Percentiles rank a stretch among this genome's conserved stretches.
Evolutionary conservation across 2,888 invertebrate species (phyloP).

Genomic region (Vesta saturnalis): DNA sequence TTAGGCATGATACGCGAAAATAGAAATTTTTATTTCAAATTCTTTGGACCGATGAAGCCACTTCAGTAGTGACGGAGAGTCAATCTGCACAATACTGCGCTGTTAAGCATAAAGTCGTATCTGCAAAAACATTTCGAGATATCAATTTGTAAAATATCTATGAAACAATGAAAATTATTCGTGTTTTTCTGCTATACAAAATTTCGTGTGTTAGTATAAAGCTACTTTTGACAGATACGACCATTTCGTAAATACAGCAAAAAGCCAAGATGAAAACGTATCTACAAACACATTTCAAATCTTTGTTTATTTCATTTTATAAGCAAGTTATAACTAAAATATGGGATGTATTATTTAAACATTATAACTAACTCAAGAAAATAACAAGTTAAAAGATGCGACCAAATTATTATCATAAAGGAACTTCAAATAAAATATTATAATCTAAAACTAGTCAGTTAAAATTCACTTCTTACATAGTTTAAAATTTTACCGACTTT

Average conservation of each 20-base stretch:
- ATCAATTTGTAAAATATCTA: too few species aligned
- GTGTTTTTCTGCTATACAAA: too few species aligned
- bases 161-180: too few species aligned
- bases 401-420: constrained; percentile 5
- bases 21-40: too few species aligned
- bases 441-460: constrained; percentile 5
- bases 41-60: too few species aligned
- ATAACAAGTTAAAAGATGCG: neutral
- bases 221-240: constrained; percentile 2
- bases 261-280: neutral
- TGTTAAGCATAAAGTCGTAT: too few species aligned
- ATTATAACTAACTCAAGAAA: constrained; percentile 5
- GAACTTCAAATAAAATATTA: neutral
- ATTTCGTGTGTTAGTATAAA: constrained; percentile 5
- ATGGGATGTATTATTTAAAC: constrained; percentile 3
- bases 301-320: constrained; percentile 2
- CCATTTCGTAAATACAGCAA: neutral
- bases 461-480: neutral
- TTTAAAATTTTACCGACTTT: constrained; percentile 5
- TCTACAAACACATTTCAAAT: constrained; percentile 5
- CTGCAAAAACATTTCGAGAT: too few species aligned
- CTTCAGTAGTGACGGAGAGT: too few species aligned
- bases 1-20: too few species aligned
- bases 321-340: neutral
- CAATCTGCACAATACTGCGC: too few species aligned